phyloP scores from a whole-genome alignment of 2,797 vertebrate species.

The Molossus alvarezi region DNA sequence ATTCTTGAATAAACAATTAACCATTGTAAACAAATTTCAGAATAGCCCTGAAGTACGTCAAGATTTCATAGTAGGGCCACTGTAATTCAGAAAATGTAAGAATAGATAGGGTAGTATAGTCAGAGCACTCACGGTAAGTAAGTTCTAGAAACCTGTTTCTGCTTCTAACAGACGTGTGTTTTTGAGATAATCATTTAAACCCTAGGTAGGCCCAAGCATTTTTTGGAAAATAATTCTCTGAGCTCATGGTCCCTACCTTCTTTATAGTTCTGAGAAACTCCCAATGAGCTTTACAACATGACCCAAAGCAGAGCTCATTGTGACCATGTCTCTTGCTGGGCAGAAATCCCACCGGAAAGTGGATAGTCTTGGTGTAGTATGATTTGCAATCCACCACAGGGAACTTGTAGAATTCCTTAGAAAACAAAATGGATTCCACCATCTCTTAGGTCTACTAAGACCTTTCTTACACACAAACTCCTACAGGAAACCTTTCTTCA shows the following conservation, averaged over 20 bases:
- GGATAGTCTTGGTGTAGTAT: neutral
- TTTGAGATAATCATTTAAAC: neutral
- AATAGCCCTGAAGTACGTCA: neutral
- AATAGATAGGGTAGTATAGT: no score
- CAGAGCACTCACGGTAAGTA: neutral
- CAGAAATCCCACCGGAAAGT: neutral
- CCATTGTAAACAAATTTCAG: neutral
- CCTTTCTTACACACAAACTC: neutral
- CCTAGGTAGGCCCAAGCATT: neutral
- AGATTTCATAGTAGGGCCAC: neutral
- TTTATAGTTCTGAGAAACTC: slow-evolving; percentile 5
- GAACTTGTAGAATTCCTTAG: slow-evolving; percentile 6
- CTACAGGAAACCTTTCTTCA: neutral
- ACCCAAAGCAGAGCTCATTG: neutral
- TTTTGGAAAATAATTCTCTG: neutral
- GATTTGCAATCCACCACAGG: neutral
- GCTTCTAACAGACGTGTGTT: neutral
- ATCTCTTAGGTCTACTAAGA: neutral
- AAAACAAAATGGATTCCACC: neutral
- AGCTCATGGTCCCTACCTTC: neutral
- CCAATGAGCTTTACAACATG: neutral
- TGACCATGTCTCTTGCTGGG: neutral
- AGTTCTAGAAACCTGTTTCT: neutral
- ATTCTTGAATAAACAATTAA: slow-evolving; percentile 41
- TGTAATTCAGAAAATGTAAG: neutral